Base-by-base conservation (phyloP, 1,140 invertebrate species). In the Conus betulinus region DNA sequence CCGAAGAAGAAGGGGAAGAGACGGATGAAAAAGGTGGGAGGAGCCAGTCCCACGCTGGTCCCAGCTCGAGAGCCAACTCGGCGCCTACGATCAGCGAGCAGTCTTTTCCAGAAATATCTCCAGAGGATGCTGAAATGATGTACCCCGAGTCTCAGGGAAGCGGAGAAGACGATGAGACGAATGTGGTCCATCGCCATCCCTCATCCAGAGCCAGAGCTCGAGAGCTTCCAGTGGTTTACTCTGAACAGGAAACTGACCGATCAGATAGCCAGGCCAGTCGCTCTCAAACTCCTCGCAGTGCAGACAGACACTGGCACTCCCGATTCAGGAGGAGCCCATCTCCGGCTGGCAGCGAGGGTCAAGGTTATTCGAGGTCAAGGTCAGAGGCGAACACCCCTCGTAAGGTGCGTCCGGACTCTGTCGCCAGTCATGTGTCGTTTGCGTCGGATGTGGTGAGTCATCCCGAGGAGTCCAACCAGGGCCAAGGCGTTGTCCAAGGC, bases 51-150 rank as follows among this genome's bases (percentile, higher is more conserved):
- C 53, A 81, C 52, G 25, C 25, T 10, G 79, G 55, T 63, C 20
- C 57, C 11, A 71, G 79, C 74, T 88, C 88, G 11, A 60, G 85
- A 55, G 91, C 92, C n/a, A 92, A 91, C 86, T 93, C 93, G 55
- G 90, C 90, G 10, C 84, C 90, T 27, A 94, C 93, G 20, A 89
- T 94, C 71, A 93, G 93, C 87, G 92, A 92, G 87, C 89, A 90
- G 51, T 93, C 92, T 76, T 93, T 94, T 88, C 93, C 93, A 4
- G 93, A 94, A 87, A 92, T 93, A 27, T 92, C 92, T n/a, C 93
- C 93, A 52, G 93, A 93, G 78, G 93, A 93, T 87, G 93, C 93
- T 17, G 79, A 91, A 5, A 85, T 92, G 84, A 88, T 93, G 51
- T 92, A 92, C 51, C 88, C 91, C 20, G 90, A 93, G 20, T 89